Evolutionary conservation across 1,140 invertebrate species (phyloP).

Genomic region (Aphaenogaster ashmeadi): DNA sequence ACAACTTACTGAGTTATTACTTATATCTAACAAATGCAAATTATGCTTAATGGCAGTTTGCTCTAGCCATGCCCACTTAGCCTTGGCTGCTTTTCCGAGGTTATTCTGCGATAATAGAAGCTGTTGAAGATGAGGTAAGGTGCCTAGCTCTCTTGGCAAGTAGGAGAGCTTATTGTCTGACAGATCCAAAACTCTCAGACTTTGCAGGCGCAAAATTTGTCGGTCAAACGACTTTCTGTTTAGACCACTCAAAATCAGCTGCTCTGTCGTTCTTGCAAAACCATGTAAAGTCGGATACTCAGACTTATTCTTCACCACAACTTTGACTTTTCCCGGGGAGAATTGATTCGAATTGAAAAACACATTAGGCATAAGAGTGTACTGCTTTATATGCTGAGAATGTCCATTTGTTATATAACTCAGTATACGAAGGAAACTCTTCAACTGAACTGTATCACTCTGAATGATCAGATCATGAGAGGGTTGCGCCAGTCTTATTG

Average conservation of each 20-base stretch:
- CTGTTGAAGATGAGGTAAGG: conserved; percentile 89
- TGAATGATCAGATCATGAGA: conserved; percentile 91
- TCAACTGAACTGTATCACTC: conserved; percentile 90
- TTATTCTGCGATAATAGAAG: conserved; percentile 92
- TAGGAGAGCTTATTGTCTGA: conserved; percentile 92
- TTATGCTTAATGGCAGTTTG: conserved; percentile 86
- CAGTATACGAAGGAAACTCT: conserved; percentile 90
- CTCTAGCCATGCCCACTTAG: conserved; percentile 90
- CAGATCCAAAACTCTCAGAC: conserved; percentile 91
- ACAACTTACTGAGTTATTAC: conserved; percentile 88
- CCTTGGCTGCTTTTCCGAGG: conserved; percentile 87
- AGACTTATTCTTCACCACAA: conserved; percentile 88
- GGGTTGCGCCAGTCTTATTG: conserved; percentile 91
- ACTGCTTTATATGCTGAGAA: background rate
- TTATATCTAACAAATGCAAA: conserved; percentile 89
- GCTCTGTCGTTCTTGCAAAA: conserved; percentile 89
- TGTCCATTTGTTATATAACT: conserved; percentile 81
- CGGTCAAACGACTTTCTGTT: conserved; percentile 89
- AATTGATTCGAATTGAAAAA: background rate
- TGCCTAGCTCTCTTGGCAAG: conserved; percentile 92
- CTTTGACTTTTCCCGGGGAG: conserved; percentile 85
- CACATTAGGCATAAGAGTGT: background rate
- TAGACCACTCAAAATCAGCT: conserved; percentile 88
- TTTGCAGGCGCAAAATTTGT: conserved; percentile 90
- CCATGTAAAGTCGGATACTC: conserved; percentile 91